A percentile compares a stretch with the other conserved stretches of the same genome.
These are phyloP conservation scores for Sclerodermus sp. DNA, from an alignment of 2,888 invertebrate genomes.

Conservation along the genomic window DNA sequence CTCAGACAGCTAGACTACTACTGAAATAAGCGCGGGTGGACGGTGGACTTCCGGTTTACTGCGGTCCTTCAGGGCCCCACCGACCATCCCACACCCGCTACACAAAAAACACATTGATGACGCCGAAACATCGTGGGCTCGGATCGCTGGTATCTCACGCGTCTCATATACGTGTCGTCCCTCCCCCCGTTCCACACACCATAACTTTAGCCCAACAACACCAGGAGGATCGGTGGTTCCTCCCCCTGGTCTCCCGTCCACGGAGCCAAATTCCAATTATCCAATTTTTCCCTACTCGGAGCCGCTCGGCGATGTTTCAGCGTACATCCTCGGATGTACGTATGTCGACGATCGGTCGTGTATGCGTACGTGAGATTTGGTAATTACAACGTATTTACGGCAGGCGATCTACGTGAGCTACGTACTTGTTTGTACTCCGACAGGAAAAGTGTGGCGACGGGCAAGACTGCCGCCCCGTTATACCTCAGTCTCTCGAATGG, in stretches of 20 bases:
- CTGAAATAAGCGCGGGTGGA: slow-evolving; percentile 38
- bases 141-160: too few species aligned
- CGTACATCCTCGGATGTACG: slow-evolving; percentile 29
- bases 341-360: slow-evolving; percentile 33
- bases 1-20: slow-evolving; percentile 52
- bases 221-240: too few species aligned
- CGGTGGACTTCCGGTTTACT: slow-evolving; percentile 29
- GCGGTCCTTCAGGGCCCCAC: slow-evolving; percentile 21
- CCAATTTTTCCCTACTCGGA: too few species aligned
- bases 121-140: slow-evolving; percentile 33
- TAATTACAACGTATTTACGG: slow-evolving; percentile 49
- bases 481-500: slow-evolving; percentile 76
- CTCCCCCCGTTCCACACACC: too few species aligned
- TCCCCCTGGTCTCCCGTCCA: too few species aligned
- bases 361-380: slow-evolving; percentile 43
- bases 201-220: too few species aligned
- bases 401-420: slow-evolving; percentile 60
- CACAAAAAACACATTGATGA: slow-evolving; percentile 51
- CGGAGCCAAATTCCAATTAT: too few species aligned
- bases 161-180: too few species aligned
- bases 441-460: slow-evolving; percentile 61
- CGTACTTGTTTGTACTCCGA: slow-evolving; percentile 67
- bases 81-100: slow-evolving; percentile 46
- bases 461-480: slow-evolving; percentile 65
- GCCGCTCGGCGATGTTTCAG: slow-evolving; percentile 10